These are phyloP conservation scores for Coranthus polyacanthus DNA, from an alignment of 2,797 vertebrate genomes.

Conservation along the genomic window DNA sequence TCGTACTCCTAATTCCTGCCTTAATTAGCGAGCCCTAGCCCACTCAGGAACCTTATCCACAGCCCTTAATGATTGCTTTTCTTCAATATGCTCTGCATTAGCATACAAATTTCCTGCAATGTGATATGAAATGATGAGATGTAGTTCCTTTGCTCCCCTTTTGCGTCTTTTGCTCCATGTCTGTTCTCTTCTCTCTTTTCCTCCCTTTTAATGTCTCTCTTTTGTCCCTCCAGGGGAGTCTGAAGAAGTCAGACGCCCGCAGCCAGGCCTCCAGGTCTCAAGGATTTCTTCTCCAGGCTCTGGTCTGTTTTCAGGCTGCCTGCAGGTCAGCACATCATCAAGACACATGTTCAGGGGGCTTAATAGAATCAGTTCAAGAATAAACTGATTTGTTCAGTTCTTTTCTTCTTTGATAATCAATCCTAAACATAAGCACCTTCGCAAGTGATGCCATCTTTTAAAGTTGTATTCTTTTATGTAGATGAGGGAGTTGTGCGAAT, in stretches of 20 bases:
- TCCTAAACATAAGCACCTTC: background rate
- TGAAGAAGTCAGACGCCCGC: slow-evolving; percentile 52
- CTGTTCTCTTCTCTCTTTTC: background rate
- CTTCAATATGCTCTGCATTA: no score
- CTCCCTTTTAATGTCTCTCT: slow-evolving; percentile 4
- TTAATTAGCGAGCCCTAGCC: no score
- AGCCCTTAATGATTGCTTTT: slow-evolving; percentile 6
- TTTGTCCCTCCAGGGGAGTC: slow-evolving; percentile 55
- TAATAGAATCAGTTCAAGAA: slow-evolving; percentile 6
- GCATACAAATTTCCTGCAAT: background rate
- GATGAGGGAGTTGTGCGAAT: background rate
- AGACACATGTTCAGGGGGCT: slow-evolving; percentile 4
- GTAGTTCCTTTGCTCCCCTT: background rate
- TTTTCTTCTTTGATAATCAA: slow-evolving; percentile 1
- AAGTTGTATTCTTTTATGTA: background rate
- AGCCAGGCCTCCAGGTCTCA: slow-evolving; percentile 72
- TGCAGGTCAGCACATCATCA: slow-evolving; percentile 88
- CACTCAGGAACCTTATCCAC: no score
- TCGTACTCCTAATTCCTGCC: no score
- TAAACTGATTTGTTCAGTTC: background rate
- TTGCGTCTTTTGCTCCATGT: background rate
- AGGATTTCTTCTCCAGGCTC: slow-evolving; percentile 85
- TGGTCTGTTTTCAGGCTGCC: slow-evolving; percentile 89
- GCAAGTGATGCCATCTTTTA: background rate
- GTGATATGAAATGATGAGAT: background rate